Conservation (phyloP, 2,113 vertebrate species). For the Oreamnos americanus region DNA sequence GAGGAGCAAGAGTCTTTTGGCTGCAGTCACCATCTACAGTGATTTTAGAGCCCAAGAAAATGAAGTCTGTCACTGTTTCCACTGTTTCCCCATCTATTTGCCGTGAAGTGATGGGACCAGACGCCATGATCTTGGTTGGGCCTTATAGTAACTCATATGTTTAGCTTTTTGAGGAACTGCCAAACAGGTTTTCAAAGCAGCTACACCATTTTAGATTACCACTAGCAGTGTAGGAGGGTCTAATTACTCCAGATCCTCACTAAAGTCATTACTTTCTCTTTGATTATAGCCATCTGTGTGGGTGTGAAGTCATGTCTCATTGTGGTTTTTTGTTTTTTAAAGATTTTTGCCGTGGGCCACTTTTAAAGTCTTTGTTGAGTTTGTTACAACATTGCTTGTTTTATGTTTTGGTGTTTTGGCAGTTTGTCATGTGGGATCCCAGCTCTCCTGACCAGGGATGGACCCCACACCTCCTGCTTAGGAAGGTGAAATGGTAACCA, state of each 20-base stretch:
- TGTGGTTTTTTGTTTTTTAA: not conserved
- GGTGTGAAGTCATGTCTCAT: not conserved
- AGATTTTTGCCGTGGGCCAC: not conserved
- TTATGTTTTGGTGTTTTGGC: not conserved
- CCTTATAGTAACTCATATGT: not conserved
- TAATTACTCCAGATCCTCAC: not conserved
- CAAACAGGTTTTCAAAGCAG: not conserved
- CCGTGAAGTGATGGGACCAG: not conserved
- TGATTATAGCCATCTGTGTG: not conserved
- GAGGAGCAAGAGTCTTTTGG: not conserved
- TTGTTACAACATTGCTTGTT: not conserved
- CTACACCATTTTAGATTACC: not conserved
- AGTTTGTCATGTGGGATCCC: not conserved
- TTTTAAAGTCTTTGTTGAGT: not conserved
- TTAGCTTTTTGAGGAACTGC: not conserved
- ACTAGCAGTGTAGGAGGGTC: not conserved
- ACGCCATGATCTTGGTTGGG: not conserved
- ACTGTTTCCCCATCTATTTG: not conserved
- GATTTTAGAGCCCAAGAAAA: not conserved
- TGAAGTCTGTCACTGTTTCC: not conserved
- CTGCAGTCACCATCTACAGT: not conserved
- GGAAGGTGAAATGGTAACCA: fast-evolving
- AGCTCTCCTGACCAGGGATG: not conserved
- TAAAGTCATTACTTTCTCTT: not conserved
- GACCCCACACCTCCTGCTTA: not conserved